Evolutionary conservation across 2,888 invertebrate genomes (phyloP).

Genomic region (Calameuta pallipes): DNA sequence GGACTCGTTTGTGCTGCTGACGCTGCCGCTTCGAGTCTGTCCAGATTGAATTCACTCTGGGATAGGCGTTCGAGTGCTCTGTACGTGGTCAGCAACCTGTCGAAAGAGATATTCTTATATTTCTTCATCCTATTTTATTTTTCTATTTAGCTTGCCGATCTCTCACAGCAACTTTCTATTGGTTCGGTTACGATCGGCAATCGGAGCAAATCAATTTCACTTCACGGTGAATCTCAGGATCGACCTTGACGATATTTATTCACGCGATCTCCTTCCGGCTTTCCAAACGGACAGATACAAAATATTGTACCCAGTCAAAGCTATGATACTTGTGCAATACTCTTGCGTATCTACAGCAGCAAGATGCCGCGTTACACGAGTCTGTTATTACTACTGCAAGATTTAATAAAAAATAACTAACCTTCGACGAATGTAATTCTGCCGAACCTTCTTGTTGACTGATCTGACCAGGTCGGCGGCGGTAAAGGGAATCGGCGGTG

Average conservation of each 20-base stretch:
- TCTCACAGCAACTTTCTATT: background rate
- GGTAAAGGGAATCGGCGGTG: slow-evolving; percentile 71
- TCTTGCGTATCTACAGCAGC: background rate
- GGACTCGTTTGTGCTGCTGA: slow-evolving; percentile 66
- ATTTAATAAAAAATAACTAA: slow-evolving; percentile 23
- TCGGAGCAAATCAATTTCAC: background rate
- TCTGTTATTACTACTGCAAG: too few species aligned
- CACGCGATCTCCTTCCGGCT: background rate
- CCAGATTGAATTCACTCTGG: slow-evolving; percentile 87
- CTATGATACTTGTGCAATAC: background rate
- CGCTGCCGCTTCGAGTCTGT: slow-evolving; percentile 75
- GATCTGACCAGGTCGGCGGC: slow-evolving; percentile 78
- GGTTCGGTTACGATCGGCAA: background rate
- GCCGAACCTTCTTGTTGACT: slow-evolving; percentile 85
- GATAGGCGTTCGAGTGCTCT: slow-evolving; percentile 83
- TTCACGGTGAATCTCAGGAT: background rate
- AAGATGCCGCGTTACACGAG: background rate
- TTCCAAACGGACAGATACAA: background rate
- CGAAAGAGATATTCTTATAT: slow-evolving; percentile 6
- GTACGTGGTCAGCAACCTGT: slow-evolving; percentile 80
- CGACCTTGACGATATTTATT: background rate
- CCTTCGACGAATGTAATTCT: slow-evolving; percentile 81
- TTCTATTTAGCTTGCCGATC: background rate
- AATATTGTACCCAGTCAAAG: background rate
- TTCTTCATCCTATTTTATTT: background rate